Conservation (phyloP, 2,888 invertebrate species). For the Clivina fossor region DNA sequence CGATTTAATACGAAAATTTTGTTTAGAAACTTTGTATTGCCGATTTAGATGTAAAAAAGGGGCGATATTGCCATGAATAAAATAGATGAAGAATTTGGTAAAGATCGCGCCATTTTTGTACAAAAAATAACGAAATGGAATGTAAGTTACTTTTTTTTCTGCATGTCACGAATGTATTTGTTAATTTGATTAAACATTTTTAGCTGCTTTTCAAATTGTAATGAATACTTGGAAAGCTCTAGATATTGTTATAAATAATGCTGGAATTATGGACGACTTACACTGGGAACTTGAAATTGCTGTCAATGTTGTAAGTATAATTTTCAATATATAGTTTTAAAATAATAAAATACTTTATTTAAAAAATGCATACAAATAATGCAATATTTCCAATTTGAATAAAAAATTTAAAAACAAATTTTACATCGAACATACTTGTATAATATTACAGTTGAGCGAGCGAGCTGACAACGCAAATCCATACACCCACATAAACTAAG, state of each 20-base stretch:
- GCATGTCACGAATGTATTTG: no score
- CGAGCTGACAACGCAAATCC: no score
- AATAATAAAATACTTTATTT: not conserved
- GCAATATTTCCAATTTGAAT: no score
- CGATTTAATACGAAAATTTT: conserved; percentile 7
- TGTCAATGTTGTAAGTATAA: conserved; percentile 50
- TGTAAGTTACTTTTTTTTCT: conserved; percentile 57
- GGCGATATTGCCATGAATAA: conserved; percentile 66
- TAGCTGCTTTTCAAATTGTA: conserved; percentile 50
- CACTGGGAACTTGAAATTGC: conserved; percentile 75
- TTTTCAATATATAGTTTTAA: not conserved
- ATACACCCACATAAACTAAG: no score
- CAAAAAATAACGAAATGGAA: conserved; percentile 71
- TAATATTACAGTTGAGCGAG: no score
- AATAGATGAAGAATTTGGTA: conserved; percentile 64
- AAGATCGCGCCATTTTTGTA: conserved; percentile 68
- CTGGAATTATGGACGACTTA: conserved; percentile 75
- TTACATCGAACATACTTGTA: no score
- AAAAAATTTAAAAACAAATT: no score
- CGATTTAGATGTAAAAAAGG: conserved; percentile 43
- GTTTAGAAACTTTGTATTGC: conserved; percentile 46
- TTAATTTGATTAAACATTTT: no score
- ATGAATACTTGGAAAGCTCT: conserved; percentile 49
- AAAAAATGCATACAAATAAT: no score
- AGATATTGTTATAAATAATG: conserved; percentile 69